A percentile compares a stretch with the other conserved stretches of the same genome.
phyloP scores from a whole-genome alignment of 2,888 invertebrate genomes.

The Pristionchus entomophagus region DNA sequence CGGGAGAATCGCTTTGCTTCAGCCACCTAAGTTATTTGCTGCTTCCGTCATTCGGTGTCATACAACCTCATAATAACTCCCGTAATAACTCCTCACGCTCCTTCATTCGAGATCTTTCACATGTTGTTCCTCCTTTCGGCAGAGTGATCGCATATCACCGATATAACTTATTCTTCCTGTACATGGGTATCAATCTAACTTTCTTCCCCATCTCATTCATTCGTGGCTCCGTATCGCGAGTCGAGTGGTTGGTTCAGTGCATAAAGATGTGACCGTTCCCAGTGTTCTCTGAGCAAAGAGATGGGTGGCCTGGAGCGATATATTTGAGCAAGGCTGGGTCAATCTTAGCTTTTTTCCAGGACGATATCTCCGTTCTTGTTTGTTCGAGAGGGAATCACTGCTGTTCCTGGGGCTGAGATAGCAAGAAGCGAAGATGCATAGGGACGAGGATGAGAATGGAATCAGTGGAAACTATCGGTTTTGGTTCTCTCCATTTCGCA shows the following conservation, averaged over 20 bases:
- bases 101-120: constrained; percentile 29
- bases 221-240: not conserved
- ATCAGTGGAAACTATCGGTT: no score
- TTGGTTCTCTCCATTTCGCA: no score
- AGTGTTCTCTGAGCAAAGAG: constrained; percentile 37
- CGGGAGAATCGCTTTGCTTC: no score
- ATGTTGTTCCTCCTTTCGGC: not conserved
- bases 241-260: constrained; percentile 20
- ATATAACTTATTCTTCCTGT: not conserved
- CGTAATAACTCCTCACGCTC: constrained; percentile 25
- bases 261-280: constrained; percentile 30
- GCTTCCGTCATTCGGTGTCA: constrained; percentile 26
- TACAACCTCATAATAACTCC: constrained; percentile 44
- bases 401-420: not conserved
- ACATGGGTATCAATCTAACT: constrained; percentile 13
- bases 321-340: constrained; percentile 14
- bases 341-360: constrained; percentile 1
- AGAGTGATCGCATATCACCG: not conserved
- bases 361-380: not conserved
- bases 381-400: no score
- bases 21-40: no score
- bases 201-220: not conserved
- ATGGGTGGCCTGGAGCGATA: constrained; percentile 15
- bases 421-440: not conserved
- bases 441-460: not conserved